phyloP scores from a whole-genome alignment of 2,797 vertebrate genomes.

The Etheostoma nigrum region DNA sequence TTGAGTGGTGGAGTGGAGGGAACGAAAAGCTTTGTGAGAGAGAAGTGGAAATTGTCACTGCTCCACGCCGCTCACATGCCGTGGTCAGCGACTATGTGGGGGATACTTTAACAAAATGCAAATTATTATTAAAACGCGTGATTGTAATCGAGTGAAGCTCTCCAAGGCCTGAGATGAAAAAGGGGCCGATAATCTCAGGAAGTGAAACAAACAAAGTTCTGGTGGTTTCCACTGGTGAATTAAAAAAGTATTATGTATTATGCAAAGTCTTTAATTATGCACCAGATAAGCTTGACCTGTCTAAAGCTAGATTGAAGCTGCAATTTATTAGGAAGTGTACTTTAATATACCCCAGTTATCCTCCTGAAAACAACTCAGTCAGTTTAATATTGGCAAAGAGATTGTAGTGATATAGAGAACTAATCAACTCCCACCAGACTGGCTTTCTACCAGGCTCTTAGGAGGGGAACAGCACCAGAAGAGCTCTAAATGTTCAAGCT shows the following conservation, averaged over 20 bases:
- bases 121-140: neutral
- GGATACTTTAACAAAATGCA: neutral
- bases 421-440: slow-evolving; percentile 20
- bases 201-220: neutral
- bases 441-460: neutral
- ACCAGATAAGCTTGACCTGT: neutral
- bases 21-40: no score
- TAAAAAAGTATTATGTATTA: no score
- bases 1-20: no score
- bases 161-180: slow-evolving; percentile 3
- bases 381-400: slow-evolving; percentile 9
- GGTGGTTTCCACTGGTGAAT: neutral
- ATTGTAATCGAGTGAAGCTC: slow-evolving; percentile 12
- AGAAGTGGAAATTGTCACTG: no score
- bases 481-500: slow-evolving; percentile 4
- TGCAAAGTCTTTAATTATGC: neutral
- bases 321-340: neutral
- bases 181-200: neutral
- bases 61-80: no score
- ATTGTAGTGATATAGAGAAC: slow-evolving; percentile 9
- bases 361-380: slow-evolving; percentile 11
- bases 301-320: neutral
- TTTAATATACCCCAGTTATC: slow-evolving; percentile 14
- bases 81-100: slow-evolving; percentile 1
- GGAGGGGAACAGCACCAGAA: neutral